A percentile compares a stretch with the other conserved stretches of the same genome.
Conservation (phyloP, 1,140 invertebrate species). For the Tetramorium parvispinum region DNA sequence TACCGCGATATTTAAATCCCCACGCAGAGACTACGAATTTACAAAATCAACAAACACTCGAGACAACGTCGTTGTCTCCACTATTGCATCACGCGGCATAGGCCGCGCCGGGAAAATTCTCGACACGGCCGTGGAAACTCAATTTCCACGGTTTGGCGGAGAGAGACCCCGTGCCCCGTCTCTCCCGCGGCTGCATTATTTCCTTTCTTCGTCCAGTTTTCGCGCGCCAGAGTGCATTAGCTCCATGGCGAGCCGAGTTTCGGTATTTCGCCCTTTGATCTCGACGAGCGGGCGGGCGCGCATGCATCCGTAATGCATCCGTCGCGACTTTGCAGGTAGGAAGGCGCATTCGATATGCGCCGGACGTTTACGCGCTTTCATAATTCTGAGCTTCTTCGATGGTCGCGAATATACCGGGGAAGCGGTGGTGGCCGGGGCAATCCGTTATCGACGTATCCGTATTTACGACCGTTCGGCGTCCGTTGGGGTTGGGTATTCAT, state of each 20-base stretch:
- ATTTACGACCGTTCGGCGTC: slow-evolving; percentile 32
- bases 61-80: not conserved
- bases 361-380: slow-evolving; percentile 47
- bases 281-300: not conserved
- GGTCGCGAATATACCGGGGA: not conserved
- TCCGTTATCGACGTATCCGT: slow-evolving; percentile 51
- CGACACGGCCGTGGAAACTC: slow-evolving; percentile 11
- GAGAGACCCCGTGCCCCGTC: not conserved
- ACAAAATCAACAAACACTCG: not conserved
- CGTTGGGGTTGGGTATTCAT: slow-evolving; percentile 44
- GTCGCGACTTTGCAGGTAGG: slow-evolving; percentile 23
- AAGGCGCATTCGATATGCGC: slow-evolving; percentile 36
- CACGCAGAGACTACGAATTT: not conserved
- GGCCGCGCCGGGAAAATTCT: not conserved
- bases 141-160: slow-evolving; percentile 30
- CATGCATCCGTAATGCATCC: slow-evolving; percentile 58
- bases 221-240: slow-evolving; percentile 40
- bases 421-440: slow-evolving; percentile 6
- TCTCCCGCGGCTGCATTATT: slow-evolving; percentile 45
- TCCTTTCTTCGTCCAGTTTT: slow-evolving; percentile 34
- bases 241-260: slow-evolving; percentile 46
- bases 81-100: not conserved
- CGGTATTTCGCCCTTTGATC: slow-evolving; percentile 57
- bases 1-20: not conserved
- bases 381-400: slow-evolving; percentile 48